phyloP scores from a whole-genome alignment of 2,113 vertebrate genomes.

The Pteropus alecto region DNA sequence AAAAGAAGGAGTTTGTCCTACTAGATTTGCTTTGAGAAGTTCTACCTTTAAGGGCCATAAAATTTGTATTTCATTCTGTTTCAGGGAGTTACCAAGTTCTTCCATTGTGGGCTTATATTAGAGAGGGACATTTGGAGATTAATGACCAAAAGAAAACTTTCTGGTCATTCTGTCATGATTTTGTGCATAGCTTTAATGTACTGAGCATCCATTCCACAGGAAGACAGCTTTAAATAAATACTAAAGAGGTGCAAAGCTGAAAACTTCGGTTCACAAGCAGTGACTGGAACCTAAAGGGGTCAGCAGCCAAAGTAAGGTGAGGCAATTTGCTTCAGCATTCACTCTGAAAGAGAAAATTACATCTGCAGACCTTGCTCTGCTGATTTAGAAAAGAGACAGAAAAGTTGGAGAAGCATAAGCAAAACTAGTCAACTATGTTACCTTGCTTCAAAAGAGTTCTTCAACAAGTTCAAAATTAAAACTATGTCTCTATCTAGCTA shows the following conservation, averaged over 20 bases:
- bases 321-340: neutral
- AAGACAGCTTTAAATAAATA: neutral
- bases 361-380: neutral
- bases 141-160: neutral
- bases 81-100: neutral
- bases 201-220: neutral
- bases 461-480: conserved; percentile 11
- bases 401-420: neutral
- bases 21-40: conserved; percentile 3
- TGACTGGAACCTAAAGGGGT: neutral
- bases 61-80: conserved; percentile 20
- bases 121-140: neutral
- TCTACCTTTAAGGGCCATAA: neutral
- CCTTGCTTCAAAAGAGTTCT: neutral
- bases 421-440: neutral
- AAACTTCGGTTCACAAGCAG: neutral
- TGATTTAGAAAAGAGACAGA: neutral
- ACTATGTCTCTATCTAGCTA: neutral
- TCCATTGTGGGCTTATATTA: neutral
- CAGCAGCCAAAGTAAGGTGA: neutral
- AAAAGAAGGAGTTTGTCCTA: neutral
- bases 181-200: neutral
- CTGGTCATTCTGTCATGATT: neutral
- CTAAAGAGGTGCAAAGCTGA: neutral
- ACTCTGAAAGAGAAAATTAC: neutral